Conservation (phyloP, 1,140 invertebrate genomes). For the Danaus plexippus region DNA sequence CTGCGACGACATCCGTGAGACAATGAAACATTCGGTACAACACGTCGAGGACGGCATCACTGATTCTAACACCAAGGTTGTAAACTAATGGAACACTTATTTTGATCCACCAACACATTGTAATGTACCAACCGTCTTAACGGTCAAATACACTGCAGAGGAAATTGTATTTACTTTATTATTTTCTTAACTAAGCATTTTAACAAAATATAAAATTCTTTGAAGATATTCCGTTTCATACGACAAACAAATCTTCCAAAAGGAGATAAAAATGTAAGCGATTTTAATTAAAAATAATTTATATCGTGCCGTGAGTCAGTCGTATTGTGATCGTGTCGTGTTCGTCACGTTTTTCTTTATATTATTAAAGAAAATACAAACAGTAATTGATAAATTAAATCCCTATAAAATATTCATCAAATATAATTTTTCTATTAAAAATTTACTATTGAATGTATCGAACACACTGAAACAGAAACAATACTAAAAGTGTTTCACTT, state of each 20-base stretch:
- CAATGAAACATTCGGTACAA: too few relatives aligned
- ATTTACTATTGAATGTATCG: not conserved
- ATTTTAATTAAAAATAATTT: too few relatives aligned
- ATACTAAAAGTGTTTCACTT: constrained; percentile 20
- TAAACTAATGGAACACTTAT: constrained; percentile 54
- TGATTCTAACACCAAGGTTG: constrained; percentile 3
- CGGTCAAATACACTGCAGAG: not conserved
- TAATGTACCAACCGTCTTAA: constrained; percentile 3
- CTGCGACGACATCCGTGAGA: too few relatives aligned
- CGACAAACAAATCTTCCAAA: not conserved
- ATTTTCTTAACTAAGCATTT: not conserved
- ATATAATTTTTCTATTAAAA: too few relatives aligned
- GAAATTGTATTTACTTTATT: not conserved
- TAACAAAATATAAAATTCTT: not conserved
- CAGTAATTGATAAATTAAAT: too few relatives aligned
- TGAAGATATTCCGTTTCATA: not conserved
- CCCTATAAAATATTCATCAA: too few relatives aligned
- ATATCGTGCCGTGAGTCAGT: too few relatives aligned
- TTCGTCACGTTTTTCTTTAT: too few relatives aligned
- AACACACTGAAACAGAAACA: constrained; percentile 15
- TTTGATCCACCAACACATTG: constrained; percentile 66
- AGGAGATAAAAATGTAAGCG: not conserved
- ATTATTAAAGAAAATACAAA: too few relatives aligned
- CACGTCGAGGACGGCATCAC: too few relatives aligned
- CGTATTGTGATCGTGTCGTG: too few relatives aligned